Conservation (phyloP, 1,140 invertebrate species). For the Papilio dardanus region DNA sequence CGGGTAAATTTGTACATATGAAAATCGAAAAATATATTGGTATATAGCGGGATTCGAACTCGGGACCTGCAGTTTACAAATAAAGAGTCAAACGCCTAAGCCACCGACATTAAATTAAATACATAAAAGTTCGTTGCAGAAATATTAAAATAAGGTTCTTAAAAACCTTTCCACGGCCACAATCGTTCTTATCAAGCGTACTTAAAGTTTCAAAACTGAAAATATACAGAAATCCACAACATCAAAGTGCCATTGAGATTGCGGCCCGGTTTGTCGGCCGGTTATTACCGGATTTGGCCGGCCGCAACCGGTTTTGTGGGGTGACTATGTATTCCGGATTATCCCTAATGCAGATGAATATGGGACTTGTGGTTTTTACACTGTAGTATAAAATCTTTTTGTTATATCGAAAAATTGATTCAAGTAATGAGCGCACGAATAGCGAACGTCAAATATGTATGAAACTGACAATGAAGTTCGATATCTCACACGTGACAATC, state of each 20-base stretch:
- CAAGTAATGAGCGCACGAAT: no score
- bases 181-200: slow-evolving; percentile 28
- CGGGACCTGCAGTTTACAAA: no score
- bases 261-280: slow-evolving; percentile 37
- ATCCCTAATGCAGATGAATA: slow-evolving; percentile 32
- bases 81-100: no score
- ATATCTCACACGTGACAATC: no score
- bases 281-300: slow-evolving; percentile 45
- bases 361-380: slow-evolving; percentile 16
- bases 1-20: no score
- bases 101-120: slow-evolving; percentile 6
- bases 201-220: slow-evolving; percentile 42
- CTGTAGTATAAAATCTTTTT: background rate
- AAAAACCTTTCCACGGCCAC: slow-evolving; percentile 19
- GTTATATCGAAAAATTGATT: background rate
- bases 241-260: slow-evolving; percentile 47
- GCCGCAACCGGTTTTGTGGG: slow-evolving; percentile 41
- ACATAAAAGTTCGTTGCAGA: background rate
- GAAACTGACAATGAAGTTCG: no score
- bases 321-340: slow-evolving; percentile 35
- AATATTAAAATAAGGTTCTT: slow-evolving; percentile 27
- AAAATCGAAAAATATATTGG: no score
- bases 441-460: no score
- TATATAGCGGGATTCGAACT: no score
- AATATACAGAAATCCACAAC: slow-evolving; percentile 41